Base-by-base conservation (phyloP, 2,888 invertebrate genomes). In the Tetranychus piercei region DNA sequence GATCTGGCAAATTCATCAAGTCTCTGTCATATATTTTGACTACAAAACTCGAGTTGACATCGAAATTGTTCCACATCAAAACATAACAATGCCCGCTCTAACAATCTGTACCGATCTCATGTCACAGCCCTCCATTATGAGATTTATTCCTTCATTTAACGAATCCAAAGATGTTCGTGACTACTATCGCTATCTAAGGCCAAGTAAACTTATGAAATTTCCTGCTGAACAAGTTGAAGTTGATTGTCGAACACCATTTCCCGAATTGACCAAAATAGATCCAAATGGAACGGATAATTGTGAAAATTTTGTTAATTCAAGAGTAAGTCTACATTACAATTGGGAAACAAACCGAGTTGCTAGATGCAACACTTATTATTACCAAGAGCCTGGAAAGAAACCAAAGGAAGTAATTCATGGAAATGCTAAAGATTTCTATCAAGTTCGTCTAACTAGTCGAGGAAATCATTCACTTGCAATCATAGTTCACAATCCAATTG, bases 371-470 rank as follows among this genome's bases (percentile, higher is more conserved):
- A 69, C 69, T 69, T 69, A 23, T 22, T 69, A 23, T 23, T 69
- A 69, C 23, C 69, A 22, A 20, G 11, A 22, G 5, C 20, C 11
- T 22, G 11, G 20, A 23, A 20, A 8, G 11, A 23, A 20, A 23
- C 69, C 69, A 23, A 23, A 9, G 11, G 69, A 69, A 69, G 69
- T 69, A 7, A 69, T 69, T 6, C 11, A 18, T 69, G 69, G 20
- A 11, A 22, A 69, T 69, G 69, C 69, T 69, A 69, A 69, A 69
- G 69, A 69, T 69, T 69, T 69, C 11, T 69, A 20, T 69, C 69
- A 23, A 20, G 20, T 66, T 69, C 11, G 34, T 23, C 34, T 69
- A 11, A 9, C 7, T 20, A 20, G 69, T 20, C 22, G 6, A 2
- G 34, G 22, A 69, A 69, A 69, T 69, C 5, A 20, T 20, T 23